phyloP scores from a whole-genome alignment of 1,140 invertebrate species.

The Pantala flavescens region DNA sequence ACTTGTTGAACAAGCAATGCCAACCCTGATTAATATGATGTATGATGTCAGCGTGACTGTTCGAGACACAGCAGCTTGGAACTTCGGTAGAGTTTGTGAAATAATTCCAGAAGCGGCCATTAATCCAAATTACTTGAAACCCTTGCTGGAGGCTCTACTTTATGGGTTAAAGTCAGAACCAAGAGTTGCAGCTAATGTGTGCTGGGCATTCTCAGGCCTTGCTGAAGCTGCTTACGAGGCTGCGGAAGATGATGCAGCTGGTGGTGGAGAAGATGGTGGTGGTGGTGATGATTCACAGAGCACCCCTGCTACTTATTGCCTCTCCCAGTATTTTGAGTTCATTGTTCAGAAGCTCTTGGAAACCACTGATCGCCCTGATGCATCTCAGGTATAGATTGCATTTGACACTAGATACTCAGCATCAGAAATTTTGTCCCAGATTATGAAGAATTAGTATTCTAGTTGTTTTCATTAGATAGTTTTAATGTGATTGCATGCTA shows the following conservation, averaged over 20 bases:
- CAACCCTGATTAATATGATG: slow-evolving; percentile 87
- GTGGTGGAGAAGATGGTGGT: slow-evolving; percentile 41
- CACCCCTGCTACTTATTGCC: slow-evolving; percentile 85
- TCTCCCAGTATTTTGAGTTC: slow-evolving; percentile 87
- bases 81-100: slow-evolving; percentile 94
- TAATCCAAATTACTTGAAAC: slow-evolving; percentile 74
- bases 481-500: too few relatives aligned
- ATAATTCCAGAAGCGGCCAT: slow-evolving; percentile 92
- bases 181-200: slow-evolving; percentile 95
- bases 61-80: slow-evolving; percentile 96
- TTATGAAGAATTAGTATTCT: too few relatives aligned
- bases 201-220: slow-evolving; percentile 97
- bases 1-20: slow-evolving; percentile 92
- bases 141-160: slow-evolving; percentile 79
- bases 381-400: slow-evolving; percentile 43
- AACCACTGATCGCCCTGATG: slow-evolving; percentile 86
- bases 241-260: slow-evolving; percentile 38
- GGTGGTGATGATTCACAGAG: slow-evolving; percentile 54
- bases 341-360: slow-evolving; percentile 86
- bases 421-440: too few relatives aligned
- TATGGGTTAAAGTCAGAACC: slow-evolving; percentile 85
- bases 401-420: too few relatives aligned
- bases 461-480: too few relatives aligned
- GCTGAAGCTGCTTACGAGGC: slow-evolving; percentile 91
- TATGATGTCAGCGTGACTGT: slow-evolving; percentile 88